Percentiles rank a stretch among this genome's conserved stretches.
Evolutionary conservation across 2,113 vertebrate genomes (phyloP).

Genomic region (Macaca fascicularis): T2T-MFA8v1.1 NC_088377.1:195275501-195276000

Average conservation of each 20-base stretch:
- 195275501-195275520: neutral
- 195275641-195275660: neutral
- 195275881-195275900: neutral
- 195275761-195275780: too few relatives aligned
- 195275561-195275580: neutral
- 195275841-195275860: too few relatives aligned
- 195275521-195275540: neutral
- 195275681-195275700: neutral
- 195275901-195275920: neutral
- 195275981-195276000: accelerated
- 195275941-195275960: neutral
- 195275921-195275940: accelerated
- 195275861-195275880: accelerated
- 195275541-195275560: neutral
- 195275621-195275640: neutral
- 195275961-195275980: too few relatives aligned
- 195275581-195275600: neutral
- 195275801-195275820: accelerated
- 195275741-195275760: accelerated
- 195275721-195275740: neutral
- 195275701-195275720: neutral
- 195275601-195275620: neutral
- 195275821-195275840: too few relatives aligned
- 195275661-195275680: neutral
- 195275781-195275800: accelerated